Base-by-base conservation (phyloP, 2,797 vertebrate species). In the Notoglanidium macrostoma region DNA sequence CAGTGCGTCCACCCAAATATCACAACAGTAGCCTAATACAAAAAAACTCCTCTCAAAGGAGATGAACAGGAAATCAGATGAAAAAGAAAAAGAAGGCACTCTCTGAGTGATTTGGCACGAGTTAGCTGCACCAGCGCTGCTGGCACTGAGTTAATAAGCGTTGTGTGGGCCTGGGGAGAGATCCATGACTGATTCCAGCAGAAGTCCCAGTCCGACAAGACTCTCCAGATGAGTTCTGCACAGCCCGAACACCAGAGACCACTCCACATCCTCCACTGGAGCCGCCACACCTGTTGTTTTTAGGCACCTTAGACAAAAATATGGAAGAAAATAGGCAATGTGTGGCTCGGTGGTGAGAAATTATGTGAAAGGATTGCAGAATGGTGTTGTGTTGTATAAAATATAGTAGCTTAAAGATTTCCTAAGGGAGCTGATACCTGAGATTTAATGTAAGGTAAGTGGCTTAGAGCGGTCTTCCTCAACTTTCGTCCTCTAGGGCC, bases 121-220 rank as follows among this genome's bases (percentile, higher is more conserved):
- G 91, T 91, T 91, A 83, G 87, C 89, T 90, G 80, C 91, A 86
- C 86, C 86, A 88, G 87, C 80, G 90, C 89, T 92, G 90, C 90
- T 91, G 91, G 88, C 92, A 89, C 88, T 82, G 90, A 92, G 90
- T 90, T 91, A 92, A 92, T 91, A 92, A 90, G 90, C 92, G 85
- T 92, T 89, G 87, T 90, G 87, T 89, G 88, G 91, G 89, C 89
- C 91, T 91, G 84, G 87, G 81, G 90, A 90, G 91, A 91, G 87
- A 89, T 90, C 86, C 83, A 85, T 89, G 88, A 89, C 90, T 91
- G 91, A 90, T 92, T 92, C 85, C 89, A 87, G 84, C 82, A 89
- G 89, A 90, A 91, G 89, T 92, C 90, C 90, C 90, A 90, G 86
- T 90, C 90, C 89, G 89, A 88, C 82, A 72, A 84, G 86, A 89